Base-by-base conservation (phyloP, 1,140 invertebrate genomes). In the Drosophila insularis region DNA sequence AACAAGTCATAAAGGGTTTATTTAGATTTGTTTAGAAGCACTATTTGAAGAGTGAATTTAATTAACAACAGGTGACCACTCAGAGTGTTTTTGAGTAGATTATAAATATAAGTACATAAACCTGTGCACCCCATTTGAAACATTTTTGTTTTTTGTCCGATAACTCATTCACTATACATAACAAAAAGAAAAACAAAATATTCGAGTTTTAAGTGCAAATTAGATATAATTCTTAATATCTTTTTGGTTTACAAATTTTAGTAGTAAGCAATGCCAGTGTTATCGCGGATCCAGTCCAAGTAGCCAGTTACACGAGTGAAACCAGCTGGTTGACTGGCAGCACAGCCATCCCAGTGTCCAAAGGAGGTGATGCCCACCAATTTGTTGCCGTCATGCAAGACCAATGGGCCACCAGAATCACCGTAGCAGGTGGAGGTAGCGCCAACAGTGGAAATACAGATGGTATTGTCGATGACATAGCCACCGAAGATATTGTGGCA, bases 341-440 rank as follows among this genome's bases (percentile, higher is more conserved):
- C 32, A 8, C 84, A 89, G 11, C 80, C 80, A 1, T 8, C 21
- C 0, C 21, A 19, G 2, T 67, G 73, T 1, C 76, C 78, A 59
- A 85, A 87, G 6, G 81, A 93, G 0, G 93, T 90, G 7, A 94
- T 89, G 43, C 93, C 93, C 17, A 94, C 89, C 53, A 92, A 90
- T 0, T 89, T 89, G 4, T 73, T 67, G 1, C 35, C 58, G 50
- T 93, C 92, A 10, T 76, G 65, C 58, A 93, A 92, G 0, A 92
- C 89, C 27, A 94, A 78, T 2, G 92, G 92, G 23, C 93, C 93
- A 54, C 93, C 93, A 63, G 93, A 93, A 84, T 94, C 93, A 53
- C 93, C 93, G 40, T 76, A 61, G 68, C 86, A 89, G 8, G 85
- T 78, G 2, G 77, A 81, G 46, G 62, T 68, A 14, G 69, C 71